phyloP scores from a whole-genome alignment of 2,113 vertebrate species.

The Caracal caracal region DNA sequence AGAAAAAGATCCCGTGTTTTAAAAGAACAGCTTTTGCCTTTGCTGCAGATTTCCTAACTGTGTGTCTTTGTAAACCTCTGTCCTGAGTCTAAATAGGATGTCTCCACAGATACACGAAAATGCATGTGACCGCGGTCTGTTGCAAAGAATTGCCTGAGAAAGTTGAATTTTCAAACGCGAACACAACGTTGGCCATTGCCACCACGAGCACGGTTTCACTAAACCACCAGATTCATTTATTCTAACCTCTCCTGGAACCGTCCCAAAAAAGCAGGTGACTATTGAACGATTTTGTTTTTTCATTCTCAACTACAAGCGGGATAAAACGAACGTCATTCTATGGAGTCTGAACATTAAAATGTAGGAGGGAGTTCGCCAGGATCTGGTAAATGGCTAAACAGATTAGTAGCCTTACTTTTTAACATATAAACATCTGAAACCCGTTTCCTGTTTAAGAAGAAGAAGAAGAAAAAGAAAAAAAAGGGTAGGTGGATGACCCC shows the following conservation, averaged over 20 bases:
- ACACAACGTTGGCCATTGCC: too few species aligned
- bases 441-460: conserved; percentile 85
- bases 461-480: neutral
- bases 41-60: rapidly evolving
- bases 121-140: rapidly evolving
- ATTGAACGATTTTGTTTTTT: neutral
- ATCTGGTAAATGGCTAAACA: conserved; percentile 80
- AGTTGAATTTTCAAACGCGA: neutral
- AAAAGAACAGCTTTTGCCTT: neutral
- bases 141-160: rapidly evolving
- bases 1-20: neutral
- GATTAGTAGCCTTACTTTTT: conserved; percentile 86
- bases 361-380: conserved; percentile 61
- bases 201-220: rapidly evolving
- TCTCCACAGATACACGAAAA: rapidly evolving
- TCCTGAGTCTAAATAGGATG: neutral
- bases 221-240: rapidly evolving
- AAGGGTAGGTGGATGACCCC: conserved; percentile 85
- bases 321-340: conserved; percentile 38
- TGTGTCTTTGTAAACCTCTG: neutral
- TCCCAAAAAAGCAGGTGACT: conserved; percentile 69
- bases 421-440: conserved; percentile 88
- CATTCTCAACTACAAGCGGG: conserved; percentile 53
- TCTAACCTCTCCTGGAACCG: neutral
- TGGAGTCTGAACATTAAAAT: conserved; percentile 43